Evolutionary conservation across 1,140 invertebrate species (phyloP).

Genomic region (Apis laboriosa): DNA sequence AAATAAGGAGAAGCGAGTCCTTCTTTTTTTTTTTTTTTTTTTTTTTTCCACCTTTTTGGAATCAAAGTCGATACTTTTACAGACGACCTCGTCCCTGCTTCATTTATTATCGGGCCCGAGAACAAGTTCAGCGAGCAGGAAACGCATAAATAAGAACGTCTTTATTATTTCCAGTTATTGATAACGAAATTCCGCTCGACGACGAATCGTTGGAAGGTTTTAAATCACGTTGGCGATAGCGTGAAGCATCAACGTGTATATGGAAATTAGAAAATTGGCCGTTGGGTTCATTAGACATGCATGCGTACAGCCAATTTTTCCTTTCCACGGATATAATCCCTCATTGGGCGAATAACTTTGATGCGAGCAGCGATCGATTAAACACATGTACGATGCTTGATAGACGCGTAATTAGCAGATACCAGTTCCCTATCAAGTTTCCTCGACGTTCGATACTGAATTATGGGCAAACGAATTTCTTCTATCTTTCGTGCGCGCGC

Average conservation of each 20-base stretch:
- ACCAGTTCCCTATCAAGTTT: conserved; percentile 50
- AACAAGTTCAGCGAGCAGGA: conserved; percentile 8
- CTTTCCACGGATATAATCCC: conserved; percentile 8
- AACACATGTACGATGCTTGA: conserved; percentile 46
- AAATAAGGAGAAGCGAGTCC: too few species aligned
- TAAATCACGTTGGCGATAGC: conserved; percentile 21
- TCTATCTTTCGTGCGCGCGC: not conserved
- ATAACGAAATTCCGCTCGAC: conserved; percentile 47
- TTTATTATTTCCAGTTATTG: conserved; percentile 30
- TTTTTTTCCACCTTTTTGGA: not conserved
- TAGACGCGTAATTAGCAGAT: conserved; percentile 62
- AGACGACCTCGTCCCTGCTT: not conserved
- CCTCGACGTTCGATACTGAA: conserved; percentile 41
- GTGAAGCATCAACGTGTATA: conserved; percentile 13
- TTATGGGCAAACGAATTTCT: conserved; percentile 41
- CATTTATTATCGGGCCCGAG: too few species aligned
- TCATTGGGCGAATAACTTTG: conserved; percentile 43
- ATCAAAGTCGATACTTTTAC: not conserved
- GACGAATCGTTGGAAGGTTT: conserved; percentile 35
- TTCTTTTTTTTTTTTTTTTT: too few species aligned
- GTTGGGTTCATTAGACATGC: conserved; percentile 53
- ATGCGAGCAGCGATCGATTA: conserved; percentile 54
- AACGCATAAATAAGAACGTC: conserved; percentile 15
- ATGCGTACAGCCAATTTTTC: conserved; percentile 37
- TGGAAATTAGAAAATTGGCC: conserved; percentile 43